Percentiles rank a stretch among this genome's conserved stretches.
Evolutionary conservation across 2,113 vertebrate genomes (phyloP).

Genomic region (Entomyzon cyanotis): DNA sequence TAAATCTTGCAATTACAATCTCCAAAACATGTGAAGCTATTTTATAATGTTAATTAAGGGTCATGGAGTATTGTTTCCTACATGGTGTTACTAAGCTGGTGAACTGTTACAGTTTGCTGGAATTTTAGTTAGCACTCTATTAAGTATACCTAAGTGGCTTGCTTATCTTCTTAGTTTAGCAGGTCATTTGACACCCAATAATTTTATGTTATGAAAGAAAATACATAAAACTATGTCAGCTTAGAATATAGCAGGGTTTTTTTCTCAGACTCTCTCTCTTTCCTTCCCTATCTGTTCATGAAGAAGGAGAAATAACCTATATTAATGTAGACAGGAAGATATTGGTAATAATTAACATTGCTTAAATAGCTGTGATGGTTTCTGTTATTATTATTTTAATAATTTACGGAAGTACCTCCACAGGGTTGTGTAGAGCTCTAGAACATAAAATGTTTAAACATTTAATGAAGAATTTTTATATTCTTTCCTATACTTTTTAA

Average conservation of each 20-base stretch:
- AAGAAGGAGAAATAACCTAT: neutral
- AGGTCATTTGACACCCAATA: slow-evolving; percentile 31
- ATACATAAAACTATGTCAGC: neutral
- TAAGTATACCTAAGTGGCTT: slow-evolving; percentile 24
- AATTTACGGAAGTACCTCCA: neutral
- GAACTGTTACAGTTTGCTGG: neutral
- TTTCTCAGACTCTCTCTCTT: neutral
- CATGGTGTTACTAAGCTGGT: neutral
- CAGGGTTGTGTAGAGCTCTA: neutral
- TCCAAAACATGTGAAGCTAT: slow-evolving; percentile 28
- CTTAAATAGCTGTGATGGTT: neutral
- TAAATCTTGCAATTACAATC: slow-evolving; percentile 34
- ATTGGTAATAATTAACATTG: neutral
- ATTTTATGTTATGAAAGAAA: slow-evolving; percentile 11
- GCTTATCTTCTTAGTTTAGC: slow-evolving; percentile 51
- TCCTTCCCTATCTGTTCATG: neutral
- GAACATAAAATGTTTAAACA: neutral
- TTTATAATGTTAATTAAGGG: slow-evolving; percentile 60
- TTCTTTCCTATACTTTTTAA: fast-evolving
- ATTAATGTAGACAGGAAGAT: neutral
- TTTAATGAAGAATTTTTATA: neutral
- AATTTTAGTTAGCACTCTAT: slow-evolving; percentile 17
- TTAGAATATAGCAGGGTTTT: neutral
- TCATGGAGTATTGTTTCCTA: slow-evolving; percentile 21
- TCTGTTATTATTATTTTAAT: neutral